Base-by-base conservation (phyloP, 2,113 vertebrate species). In the Camelus bactrianus region DNA sequence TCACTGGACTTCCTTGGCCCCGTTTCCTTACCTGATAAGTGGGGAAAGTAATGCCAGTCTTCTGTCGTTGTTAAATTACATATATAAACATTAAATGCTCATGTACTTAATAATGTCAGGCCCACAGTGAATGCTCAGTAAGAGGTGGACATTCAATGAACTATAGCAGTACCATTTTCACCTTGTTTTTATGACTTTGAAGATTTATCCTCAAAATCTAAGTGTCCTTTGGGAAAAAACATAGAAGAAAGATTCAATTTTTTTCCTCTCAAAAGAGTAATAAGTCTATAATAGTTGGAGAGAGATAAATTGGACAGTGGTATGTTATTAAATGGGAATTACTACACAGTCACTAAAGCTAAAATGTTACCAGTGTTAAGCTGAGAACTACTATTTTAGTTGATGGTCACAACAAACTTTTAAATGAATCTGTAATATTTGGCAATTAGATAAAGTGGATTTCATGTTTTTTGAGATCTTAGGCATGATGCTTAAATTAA, bases 341-440 rank as follows among this genome's bases (percentile, higher is more conserved):
- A 84, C 28, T 76, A 26, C 65, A 28, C 9, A n/a, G 6, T 84
- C 83, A 46, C 7, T 48, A 89, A 81, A 80, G 56, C 82, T 56
- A 65, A 95, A 89, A 52, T 35, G 17, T 85, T 67, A 75, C 13
- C n/a, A 50, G 30, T 35, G 32, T 64, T 94, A 85, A 95, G 17
- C 46, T 38, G 64, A 92, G 54, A 89, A 58, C 73, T 85, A 89
- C 24, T 58, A 54, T 42, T 77, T 92, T 79, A n/a, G 72, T 60
- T 42, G 54, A 67, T 35, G 46, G 22, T 50, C 48, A 58, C 26
- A 50, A n/a, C 50, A 89, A 58, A 89, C 64, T 52, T 85, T 48
- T 22, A 64, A 83, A 73, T 52, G 67, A 73, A 67, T 46, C 15
- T 75, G 32, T 80, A 95, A 52, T 52, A 90, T 46, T 26, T 75